Conservation (phyloP, 1,140 invertebrate genomes). For the Chironomus tepperi region DNA sequence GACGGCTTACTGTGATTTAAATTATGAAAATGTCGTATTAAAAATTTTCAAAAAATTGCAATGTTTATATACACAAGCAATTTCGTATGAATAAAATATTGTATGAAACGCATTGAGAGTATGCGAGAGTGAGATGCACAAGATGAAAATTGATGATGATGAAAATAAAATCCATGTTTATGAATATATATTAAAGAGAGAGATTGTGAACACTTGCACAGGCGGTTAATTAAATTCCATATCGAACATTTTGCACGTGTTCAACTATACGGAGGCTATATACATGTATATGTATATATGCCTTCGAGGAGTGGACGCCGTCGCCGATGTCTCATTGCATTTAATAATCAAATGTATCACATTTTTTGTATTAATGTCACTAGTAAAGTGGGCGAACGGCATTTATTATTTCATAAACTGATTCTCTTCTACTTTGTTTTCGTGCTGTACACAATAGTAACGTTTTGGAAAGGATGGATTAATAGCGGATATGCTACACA, state of each 20-base stretch:
- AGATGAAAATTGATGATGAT: constrained; percentile 16
- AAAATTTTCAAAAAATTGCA: no score
- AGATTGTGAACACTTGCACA: constrained; percentile 18
- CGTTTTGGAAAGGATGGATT: not conserved
- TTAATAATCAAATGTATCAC: constrained; percentile 14
- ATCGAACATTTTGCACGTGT: constrained; percentile 22
- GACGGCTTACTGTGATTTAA: no score
- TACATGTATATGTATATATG: not conserved
- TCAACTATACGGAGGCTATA: constrained; percentile 3
- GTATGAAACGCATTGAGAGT: no score
- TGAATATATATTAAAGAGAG: constrained; percentile 6
- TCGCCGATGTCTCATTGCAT: constrained; percentile 5
- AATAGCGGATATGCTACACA: not conserved
- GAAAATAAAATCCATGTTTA: constrained; percentile 3
- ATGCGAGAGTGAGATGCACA: not conserved
- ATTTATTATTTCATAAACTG: not conserved
- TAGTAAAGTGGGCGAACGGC: not conserved
- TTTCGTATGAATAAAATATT: no score
- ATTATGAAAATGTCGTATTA: no score
- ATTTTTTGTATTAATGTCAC: not conserved
- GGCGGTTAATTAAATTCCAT: constrained; percentile 24
- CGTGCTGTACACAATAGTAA: no score
- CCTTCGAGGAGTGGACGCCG: not conserved
- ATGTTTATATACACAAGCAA: no score
- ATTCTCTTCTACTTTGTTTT: not conserved